Evolutionary conservation across 2,888 invertebrate genomes (phyloP).

Genomic region (Cerceris rybyensis): DNA sequence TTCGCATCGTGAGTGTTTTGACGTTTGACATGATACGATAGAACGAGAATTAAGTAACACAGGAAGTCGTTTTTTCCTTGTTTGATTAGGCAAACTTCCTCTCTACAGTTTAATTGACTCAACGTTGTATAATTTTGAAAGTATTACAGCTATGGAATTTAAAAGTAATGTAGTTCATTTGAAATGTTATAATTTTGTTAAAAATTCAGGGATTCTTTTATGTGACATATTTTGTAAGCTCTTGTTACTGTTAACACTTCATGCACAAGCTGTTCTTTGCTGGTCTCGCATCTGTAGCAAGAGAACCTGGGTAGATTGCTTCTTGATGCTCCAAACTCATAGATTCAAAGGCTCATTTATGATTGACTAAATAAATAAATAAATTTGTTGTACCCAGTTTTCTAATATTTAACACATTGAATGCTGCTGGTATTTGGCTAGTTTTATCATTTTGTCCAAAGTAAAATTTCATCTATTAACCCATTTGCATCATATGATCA

Average conservation of each 20-base stretch:
- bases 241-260: no score
- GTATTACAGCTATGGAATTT: background rate
- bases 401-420: no score
- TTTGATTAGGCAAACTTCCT: background rate
- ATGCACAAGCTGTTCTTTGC: background rate
- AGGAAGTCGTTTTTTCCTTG: background rate
- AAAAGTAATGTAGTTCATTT: background rate
- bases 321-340: no score
- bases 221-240: background rate
- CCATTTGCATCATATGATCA: no score
- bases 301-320: background rate
- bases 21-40: background rate
- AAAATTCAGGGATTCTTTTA: background rate
- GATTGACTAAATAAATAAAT: no score
- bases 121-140: no score
- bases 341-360: no score
- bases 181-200: background rate
- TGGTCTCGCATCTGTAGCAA: background rate
- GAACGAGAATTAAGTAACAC: constrained; percentile 4
- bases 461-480: no score
- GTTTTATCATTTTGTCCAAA: no score
- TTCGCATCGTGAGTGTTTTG: background rate
- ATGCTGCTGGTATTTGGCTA: no score
- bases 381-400: no score
- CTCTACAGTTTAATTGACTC: no score